Evolutionary conservation across 2,888 invertebrate species (phyloP).

Genomic region (Eumacrocentrus americanus): DNA sequence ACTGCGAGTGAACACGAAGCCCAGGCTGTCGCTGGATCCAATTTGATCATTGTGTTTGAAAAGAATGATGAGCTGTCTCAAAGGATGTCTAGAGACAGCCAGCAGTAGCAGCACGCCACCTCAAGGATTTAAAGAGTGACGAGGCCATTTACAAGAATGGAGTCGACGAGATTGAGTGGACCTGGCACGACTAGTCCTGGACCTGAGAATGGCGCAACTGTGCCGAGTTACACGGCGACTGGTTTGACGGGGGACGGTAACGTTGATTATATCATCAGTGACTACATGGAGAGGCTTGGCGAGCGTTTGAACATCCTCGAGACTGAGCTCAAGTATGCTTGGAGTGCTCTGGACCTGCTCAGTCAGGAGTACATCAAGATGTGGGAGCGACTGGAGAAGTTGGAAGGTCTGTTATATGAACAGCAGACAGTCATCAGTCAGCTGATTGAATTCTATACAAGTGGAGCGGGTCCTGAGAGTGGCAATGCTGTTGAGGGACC

Average conservation of each 20-base stretch:
- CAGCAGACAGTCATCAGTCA: constrained; percentile 91
- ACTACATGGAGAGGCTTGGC: constrained; percentile 89
- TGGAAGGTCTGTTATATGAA: constrained; percentile 84
- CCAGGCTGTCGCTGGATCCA: constrained; percentile 43
- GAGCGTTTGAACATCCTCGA: constrained; percentile 86
- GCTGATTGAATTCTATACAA: constrained; percentile 78
- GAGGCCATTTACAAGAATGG: constrained; percentile 45
- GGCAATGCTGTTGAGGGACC: constrained; percentile 48
- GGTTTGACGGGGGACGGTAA: constrained; percentile 45
- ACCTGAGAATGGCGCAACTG: constrained; percentile 44
- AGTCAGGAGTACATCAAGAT: constrained; percentile 93
- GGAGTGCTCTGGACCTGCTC: constrained; percentile 88
- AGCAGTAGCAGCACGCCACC: background rate
- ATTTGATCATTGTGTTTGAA: constrained; percentile 33
- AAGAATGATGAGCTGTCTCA: constrained; percentile 3
- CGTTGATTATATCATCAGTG: constrained; percentile 79
- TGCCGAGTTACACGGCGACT: constrained; percentile 41
- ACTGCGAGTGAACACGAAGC: constrained; percentile 38
- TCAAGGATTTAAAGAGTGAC: background rate
- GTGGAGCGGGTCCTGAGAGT: constrained; percentile 62
- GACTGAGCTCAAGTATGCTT: constrained; percentile 89
- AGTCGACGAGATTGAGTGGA: constrained; percentile 51
- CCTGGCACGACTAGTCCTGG: constrained; percentile 45
- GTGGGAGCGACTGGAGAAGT: constrained; percentile 89
- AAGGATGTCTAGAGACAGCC: background rate